A percentile compares a stretch with the other conserved stretches of the same genome.
Conservation (phyloP, 2,888 invertebrate species). For the Cheilosia pagana region DNA sequence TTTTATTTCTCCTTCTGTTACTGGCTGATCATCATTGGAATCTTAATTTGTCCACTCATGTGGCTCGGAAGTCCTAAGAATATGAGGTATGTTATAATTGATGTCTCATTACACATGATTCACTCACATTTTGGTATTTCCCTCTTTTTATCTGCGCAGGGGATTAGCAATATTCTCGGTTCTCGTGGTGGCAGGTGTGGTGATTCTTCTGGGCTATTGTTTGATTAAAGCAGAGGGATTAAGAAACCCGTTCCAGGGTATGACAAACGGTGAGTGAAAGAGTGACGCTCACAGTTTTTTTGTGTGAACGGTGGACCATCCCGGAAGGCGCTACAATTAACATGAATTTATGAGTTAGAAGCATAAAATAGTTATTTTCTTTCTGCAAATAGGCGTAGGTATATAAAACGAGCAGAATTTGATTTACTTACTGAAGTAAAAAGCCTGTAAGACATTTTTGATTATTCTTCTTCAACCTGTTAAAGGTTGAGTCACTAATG, state of each 20-base stretch:
- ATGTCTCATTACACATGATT: conserved; percentile 33
- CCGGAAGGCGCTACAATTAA: conserved; percentile 3
- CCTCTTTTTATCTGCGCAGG: conserved; percentile 73
- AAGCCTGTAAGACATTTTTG: no score
- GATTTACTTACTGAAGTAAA: not conserved
- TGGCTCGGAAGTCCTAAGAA: conserved; percentile 96
- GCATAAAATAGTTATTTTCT: not conserved
- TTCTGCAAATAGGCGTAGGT: no score
- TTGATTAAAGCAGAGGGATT: conserved; percentile 83
- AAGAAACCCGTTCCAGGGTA: conserved; percentile 82
- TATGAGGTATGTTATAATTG: conserved; percentile 88
- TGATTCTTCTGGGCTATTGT: conserved; percentile 87
- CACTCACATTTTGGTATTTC: conserved; percentile 29
- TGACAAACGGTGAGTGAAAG: conserved; percentile 76
- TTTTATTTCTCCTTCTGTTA: conserved; percentile 91
- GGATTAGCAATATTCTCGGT: conserved; percentile 86
- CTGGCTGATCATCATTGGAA: conserved; percentile 91
- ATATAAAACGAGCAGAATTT: not conserved
- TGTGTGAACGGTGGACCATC: not conserved
- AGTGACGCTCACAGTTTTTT: conserved; percentile 25
- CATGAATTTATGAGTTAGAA: conserved; percentile 3
- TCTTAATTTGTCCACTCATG: conserved; percentile 90
- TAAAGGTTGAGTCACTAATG: no score
- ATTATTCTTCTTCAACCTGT: no score
- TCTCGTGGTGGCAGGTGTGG: conserved; percentile 86